phyloP scores from a whole-genome alignment of 2,888 invertebrate species.

The Macrophya annulata region DNA sequence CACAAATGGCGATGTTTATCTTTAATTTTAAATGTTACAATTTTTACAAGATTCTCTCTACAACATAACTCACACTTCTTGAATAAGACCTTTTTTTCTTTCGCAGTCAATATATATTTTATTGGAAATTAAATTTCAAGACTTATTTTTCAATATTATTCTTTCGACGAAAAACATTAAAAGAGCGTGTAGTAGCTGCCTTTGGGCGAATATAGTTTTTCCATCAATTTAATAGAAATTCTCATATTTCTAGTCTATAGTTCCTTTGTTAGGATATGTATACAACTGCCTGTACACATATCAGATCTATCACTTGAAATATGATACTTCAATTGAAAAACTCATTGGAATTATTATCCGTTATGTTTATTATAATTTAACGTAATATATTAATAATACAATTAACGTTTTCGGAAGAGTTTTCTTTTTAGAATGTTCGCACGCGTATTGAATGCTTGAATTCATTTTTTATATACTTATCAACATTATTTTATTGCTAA shows the following conservation, averaged over 20 bases:
- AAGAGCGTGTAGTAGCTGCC: conserved; percentile 54
- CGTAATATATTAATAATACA: conserved; percentile 55
- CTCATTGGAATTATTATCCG: conserved; percentile 40
- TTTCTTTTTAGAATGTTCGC: conserved; percentile 61
- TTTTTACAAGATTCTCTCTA: conserved; percentile 58
- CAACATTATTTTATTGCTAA: conserved; percentile 71
- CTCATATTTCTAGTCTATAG: conserved; percentile 45
- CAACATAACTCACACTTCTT: conserved; percentile 54
- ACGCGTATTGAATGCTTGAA: conserved; percentile 53
- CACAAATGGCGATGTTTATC: conserved; percentile 20
- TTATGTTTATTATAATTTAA: conserved; percentile 51
- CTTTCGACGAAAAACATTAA: conserved; percentile 37
- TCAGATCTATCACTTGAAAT: conserved; percentile 43
- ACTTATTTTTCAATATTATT: conserved; percentile 51
- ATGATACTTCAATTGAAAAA: conserved; percentile 21
- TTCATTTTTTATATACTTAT: conserved; percentile 59
- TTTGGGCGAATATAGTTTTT: conserved; percentile 47
- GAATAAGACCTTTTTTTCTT: conserved; percentile 53
- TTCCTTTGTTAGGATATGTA: conserved; percentile 31
- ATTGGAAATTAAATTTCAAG: conserved; percentile 60
- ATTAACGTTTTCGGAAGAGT: conserved; percentile 59
- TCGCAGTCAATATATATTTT: conserved; percentile 38
- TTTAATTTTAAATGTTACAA: conserved; percentile 49
- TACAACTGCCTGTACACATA: background rate
- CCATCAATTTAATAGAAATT: conserved; percentile 22